phyloP scores from a whole-genome alignment of 92 coral and sea anemone species.

The Phymanthus crucifer region DNA sequence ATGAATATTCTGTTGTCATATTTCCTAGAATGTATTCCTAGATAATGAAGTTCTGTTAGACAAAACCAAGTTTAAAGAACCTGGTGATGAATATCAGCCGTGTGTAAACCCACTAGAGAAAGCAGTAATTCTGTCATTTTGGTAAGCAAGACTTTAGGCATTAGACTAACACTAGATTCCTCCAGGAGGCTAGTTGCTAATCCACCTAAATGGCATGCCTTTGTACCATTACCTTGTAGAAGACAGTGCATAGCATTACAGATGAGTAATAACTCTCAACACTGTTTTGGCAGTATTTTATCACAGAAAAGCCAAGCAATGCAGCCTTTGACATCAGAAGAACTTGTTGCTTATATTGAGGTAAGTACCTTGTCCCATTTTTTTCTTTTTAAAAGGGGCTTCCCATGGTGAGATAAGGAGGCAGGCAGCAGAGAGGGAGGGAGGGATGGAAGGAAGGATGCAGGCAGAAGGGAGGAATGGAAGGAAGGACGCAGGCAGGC shows the following conservation, averaged over 20 bases:
- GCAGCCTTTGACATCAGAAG: constrained; percentile 76
- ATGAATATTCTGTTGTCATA: neutral
- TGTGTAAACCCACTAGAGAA: constrained; percentile 41
- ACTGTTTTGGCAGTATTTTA: constrained; percentile 63
- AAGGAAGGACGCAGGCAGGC: no score
- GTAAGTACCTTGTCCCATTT: constrained; percentile 20
- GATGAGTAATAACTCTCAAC: neutral
- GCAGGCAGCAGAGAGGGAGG: no score
- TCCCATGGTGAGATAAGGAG: no score
- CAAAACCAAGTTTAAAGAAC: constrained; percentile 63
- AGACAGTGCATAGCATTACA: neutral
- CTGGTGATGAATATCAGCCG: constrained; percentile 18
- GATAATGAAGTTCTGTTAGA: constrained; percentile 81
- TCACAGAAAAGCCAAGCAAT: constrained; percentile 83
- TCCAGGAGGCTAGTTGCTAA: no score
- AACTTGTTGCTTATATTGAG: constrained; percentile 78
- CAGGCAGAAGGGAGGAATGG: no score
- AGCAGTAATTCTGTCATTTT: constrained; percentile 60
- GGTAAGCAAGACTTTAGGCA: constrained; percentile 45
- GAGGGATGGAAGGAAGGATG: no score
- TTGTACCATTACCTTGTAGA: neutral
- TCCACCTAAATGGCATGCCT: no score
- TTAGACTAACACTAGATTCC: neutral
- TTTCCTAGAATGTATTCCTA: constrained; percentile 73
- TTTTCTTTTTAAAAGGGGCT: neutral